phyloP scores from a whole-genome alignment of 1,140 invertebrate species.

The Hydropsyche tenuis region DNA sequence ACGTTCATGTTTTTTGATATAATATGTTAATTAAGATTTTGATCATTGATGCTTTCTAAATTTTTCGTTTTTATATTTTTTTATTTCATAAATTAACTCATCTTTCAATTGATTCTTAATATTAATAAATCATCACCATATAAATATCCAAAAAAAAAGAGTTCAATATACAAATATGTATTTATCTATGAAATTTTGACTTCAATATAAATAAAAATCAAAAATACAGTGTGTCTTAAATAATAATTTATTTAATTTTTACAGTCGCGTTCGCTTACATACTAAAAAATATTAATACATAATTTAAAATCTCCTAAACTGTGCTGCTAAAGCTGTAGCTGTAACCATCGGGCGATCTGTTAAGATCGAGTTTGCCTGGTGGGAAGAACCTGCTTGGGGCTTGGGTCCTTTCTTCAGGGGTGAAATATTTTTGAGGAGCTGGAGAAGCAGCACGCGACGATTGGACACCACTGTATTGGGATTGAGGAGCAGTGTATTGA shows the following conservation, averaged over 20 bases:
- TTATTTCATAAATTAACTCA: too few species aligned
- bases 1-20: too few species aligned
- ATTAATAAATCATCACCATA: too few species aligned
- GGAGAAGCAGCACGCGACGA: conserved; percentile 54
- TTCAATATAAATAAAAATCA: background rate
- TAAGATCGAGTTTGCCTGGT: conserved; percentile 81
- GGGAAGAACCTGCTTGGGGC: conserved; percentile 76
- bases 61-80: too few species aligned
- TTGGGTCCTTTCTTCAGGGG: conserved; percentile 69
- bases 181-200: too few species aligned
- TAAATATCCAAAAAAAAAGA: too few species aligned
- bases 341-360: conserved; percentile 83
- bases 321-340: conserved; percentile 78
- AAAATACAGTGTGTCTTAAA: conserved; percentile 19
- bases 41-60: too few species aligned
- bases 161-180: too few species aligned
- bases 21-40: too few species aligned
- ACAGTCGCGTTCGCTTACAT: conserved; percentile 43
- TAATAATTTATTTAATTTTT: conserved; percentile 47
- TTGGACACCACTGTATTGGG: conserved; percentile 60
- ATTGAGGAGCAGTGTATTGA: conserved; percentile 55
- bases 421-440: conserved; percentile 55
- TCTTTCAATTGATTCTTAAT: too few species aligned
- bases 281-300: conserved; percentile 14
- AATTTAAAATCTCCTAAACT: conserved; percentile 37